Evolutionary conservation across 2,888 invertebrate species (phyloP).

Genomic region (Athripsodes cinereus): DNA sequence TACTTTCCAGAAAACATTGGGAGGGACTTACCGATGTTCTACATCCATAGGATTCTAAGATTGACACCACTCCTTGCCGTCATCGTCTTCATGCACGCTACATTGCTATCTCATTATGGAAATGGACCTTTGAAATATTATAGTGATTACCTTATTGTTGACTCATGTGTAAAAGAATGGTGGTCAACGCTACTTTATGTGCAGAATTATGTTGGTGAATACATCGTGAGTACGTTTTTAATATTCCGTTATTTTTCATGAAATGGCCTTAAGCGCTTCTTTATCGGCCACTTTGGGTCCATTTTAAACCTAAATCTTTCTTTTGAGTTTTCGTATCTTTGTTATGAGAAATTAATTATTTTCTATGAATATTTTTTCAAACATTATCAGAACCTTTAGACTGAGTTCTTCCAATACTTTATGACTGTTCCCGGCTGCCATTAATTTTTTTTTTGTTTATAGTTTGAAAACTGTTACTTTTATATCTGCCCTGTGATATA

Average conservation of each 20-base stretch:
- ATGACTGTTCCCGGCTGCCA: too few relatives aligned
- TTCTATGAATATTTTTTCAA: too few relatives aligned
- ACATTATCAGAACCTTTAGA: too few relatives aligned
- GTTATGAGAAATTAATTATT: too few relatives aligned
- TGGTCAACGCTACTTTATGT: constrained; percentile 47
- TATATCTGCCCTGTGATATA: too few relatives aligned
- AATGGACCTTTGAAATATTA: constrained; percentile 34
- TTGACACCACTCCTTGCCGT: constrained; percentile 18
- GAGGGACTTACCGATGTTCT: constrained; percentile 8
- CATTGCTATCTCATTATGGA: constrained; percentile 36
- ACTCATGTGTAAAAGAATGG: constrained; percentile 49
- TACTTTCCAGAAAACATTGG: background rate
- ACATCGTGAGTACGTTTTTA: background rate
- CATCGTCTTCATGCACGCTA: constrained; percentile 24
- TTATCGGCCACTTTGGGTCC: too few relatives aligned
- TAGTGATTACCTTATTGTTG: constrained; percentile 35
- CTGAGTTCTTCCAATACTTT: too few relatives aligned
- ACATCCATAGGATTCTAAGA: constrained; percentile 21
- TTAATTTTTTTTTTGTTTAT: too few relatives aligned
- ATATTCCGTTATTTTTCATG: too few relatives aligned
- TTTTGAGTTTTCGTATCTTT: too few relatives aligned
- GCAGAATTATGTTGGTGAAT: constrained; percentile 37
- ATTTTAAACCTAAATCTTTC: too few relatives aligned
- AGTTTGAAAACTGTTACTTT: too few relatives aligned
- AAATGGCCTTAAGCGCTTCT: background rate